Percentiles rank a stretch among this genome's conserved stretches.
These are phyloP conservation scores for Silurus lanzhouensis DNA, from an alignment of 2,797 vertebrate genomes.

Conservation along the genomic window DNA sequence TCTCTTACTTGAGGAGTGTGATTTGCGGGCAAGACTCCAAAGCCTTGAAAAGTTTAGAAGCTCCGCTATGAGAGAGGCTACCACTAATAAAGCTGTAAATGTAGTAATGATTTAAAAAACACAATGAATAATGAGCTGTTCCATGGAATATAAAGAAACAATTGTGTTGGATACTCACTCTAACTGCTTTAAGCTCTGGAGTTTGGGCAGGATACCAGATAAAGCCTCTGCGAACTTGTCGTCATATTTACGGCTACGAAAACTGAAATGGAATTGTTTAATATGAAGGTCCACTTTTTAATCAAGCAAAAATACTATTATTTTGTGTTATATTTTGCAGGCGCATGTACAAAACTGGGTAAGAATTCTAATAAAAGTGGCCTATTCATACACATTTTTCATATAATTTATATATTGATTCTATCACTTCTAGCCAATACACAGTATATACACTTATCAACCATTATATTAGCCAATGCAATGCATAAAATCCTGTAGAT, in stretches of 20 bases:
- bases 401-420: not conserved
- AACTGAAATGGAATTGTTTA: constrained; percentile 70
- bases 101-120: constrained; percentile 16
- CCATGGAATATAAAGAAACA: not conserved
- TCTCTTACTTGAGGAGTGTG: constrained; percentile 80
- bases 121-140: not conserved
- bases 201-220: constrained; percentile 71
- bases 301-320: not conserved
- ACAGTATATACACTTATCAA: not conserved
- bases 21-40: constrained; percentile 75
- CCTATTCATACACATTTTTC: not conserved
- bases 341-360: no score
- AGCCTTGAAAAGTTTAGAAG: constrained; percentile 72
- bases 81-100: constrained; percentile 76
- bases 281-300: not conserved
- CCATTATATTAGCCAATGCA: not conserved
- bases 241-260: constrained; percentile 82
- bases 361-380: not conserved
- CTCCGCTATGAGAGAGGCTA: constrained; percentile 76
- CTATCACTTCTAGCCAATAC: not conserved
- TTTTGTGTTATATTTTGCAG: not conserved
- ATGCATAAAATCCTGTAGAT: not conserved
- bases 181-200: constrained; percentile 76
- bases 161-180: constrained; percentile 73
- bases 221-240: constrained; percentile 84